Evolutionary conservation across 2,797 vertebrate genomes (phyloP).

Genomic region (Hydrocynus forskahlii): DNA sequence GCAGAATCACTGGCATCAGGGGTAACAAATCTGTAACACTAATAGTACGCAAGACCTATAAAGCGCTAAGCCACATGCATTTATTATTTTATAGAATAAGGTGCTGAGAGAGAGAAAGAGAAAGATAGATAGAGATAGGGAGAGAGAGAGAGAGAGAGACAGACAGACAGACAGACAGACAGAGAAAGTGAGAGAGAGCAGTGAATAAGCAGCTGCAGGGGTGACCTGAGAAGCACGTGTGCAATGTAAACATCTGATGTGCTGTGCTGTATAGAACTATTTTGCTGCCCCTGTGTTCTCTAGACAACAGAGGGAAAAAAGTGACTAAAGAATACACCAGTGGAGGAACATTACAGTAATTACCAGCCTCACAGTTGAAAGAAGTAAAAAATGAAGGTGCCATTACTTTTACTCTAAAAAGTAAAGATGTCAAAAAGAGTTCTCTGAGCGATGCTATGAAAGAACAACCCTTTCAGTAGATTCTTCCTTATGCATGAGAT

Average conservation of each 20-base stretch:
- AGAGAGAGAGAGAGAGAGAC: background rate
- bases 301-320: background rate
- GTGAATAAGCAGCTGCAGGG: conserved; percentile 1
- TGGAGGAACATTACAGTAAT: background rate
- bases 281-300: conserved; percentile 6
- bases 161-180: background rate
- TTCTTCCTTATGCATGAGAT: too few species aligned
- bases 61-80: background rate
- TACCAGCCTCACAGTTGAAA: background rate
- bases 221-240: conserved; percentile 47
- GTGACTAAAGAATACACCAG: background rate
- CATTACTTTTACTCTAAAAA: background rate
- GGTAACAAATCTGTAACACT: conserved; percentile 1
- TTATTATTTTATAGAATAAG: background rate
- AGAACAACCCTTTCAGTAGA: background rate
- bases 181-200: background rate
- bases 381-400: too few species aligned
- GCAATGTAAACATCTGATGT: conserved; percentile 57
- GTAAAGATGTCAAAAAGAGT: background rate
- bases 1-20: background rate
- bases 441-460: background rate
- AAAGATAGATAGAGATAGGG: background rate
- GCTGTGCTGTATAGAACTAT: conserved; percentile 7
- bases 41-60: background rate
- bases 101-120: conserved; percentile 5